A percentile compares a stretch with the other conserved stretches of the same genome.
Conservation (phyloP, 2,113 vertebrate species). For the Lamprotornis superbus region DNA sequence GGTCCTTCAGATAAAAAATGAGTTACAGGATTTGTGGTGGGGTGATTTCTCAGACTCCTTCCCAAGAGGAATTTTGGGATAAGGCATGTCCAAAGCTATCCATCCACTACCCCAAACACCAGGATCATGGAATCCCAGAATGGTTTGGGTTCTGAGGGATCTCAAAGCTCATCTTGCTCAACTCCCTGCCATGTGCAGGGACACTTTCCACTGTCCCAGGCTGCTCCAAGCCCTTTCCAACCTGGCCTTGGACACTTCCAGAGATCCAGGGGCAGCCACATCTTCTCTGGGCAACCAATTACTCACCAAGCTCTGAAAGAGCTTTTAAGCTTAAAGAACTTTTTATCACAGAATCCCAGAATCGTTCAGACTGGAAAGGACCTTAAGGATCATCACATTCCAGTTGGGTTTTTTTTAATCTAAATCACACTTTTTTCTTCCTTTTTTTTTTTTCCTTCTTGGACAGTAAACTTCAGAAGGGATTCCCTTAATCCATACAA, state of each 20-base stretch:
- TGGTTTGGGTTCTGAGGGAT: background rate
- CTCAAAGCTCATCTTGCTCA: background rate
- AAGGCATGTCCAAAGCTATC: background rate
- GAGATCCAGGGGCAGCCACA: background rate
- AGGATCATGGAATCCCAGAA: background rate
- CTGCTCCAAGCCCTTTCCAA: fast-evolving
- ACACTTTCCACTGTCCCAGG: background rate
- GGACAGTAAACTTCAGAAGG: background rate
- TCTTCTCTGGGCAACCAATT: background rate
- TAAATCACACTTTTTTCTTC: fast-evolving
- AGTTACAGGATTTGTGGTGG: background rate
- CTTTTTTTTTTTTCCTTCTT: background rate
- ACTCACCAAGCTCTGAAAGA: background rate
- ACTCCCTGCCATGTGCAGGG: background rate
- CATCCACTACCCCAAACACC: background rate
- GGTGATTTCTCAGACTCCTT: background rate
- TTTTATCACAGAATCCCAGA: background rate
- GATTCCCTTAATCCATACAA: background rate
- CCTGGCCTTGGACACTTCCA: background rate
- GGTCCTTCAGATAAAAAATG: background rate
- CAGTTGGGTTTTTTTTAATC: background rate
- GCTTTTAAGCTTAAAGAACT: background rate
- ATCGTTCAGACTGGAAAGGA: background rate
- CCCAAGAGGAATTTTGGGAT: background rate
- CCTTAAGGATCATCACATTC: background rate